Percentiles rank a stretch among this genome's conserved stretches.
Conservation (phyloP, 1,140 invertebrate species). For the Drosophila ironensis region DNA sequence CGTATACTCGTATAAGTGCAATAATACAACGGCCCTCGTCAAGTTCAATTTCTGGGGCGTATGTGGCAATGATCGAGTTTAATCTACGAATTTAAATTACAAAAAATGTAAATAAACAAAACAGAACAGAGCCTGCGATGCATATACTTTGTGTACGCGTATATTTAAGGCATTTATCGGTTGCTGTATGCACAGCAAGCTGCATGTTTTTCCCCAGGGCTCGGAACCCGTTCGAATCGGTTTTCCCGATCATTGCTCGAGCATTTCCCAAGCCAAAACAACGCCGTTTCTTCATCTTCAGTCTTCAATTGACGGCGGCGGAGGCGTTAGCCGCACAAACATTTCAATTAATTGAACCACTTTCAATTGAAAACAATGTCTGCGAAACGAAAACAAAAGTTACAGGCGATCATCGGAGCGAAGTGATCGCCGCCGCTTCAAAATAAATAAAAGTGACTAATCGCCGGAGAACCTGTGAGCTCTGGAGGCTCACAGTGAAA, state of each 20-base stretch:
- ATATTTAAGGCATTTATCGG: conserved; percentile 10
- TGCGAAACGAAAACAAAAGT: conserved; percentile 53
- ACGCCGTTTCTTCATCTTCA: conserved; percentile 11
- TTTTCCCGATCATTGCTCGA: conserved; percentile 39
- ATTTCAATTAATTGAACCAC: conserved; percentile 69
- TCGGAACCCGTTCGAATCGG: conserved; percentile 61
- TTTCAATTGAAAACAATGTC: conserved; percentile 65
- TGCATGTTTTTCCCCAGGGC: too few relatives aligned
- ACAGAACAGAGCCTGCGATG: neutral
- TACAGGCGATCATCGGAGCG: too few relatives aligned
- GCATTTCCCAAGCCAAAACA: conserved; percentile 2
- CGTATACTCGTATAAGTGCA: too few relatives aligned
- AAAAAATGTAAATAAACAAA: neutral
- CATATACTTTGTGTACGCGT: conserved; percentile 2
- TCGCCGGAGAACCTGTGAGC: neutral
- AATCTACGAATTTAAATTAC: conserved; percentile 42
- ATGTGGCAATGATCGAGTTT: conserved; percentile 18
- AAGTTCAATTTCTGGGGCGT: neutral
- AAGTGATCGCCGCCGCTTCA: too few relatives aligned
- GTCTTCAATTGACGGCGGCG: neutral
- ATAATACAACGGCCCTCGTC: too few relatives aligned
- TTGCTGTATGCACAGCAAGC: conserved; percentile 21
- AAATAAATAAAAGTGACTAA: conserved; percentile 41
- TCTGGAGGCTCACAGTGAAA: neutral
- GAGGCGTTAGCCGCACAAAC: conserved; percentile 52